Base-by-base conservation (phyloP, 2,888 invertebrate genomes). In the Notodromas monacha region DNA sequence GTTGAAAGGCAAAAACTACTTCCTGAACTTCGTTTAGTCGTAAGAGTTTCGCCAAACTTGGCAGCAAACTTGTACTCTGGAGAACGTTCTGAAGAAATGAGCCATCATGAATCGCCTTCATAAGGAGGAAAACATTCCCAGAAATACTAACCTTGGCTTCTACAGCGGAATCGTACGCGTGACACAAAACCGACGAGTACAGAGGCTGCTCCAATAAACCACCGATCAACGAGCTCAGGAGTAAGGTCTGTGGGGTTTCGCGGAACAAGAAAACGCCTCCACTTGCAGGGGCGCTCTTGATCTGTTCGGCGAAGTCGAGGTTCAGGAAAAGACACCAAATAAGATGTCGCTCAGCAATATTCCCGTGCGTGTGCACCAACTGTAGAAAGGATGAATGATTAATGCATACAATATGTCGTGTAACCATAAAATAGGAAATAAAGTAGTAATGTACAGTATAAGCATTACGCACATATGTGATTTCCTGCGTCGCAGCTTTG, bases 271-370 rank as follows among this genome's bases (percentile, higher is more conserved):
- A n/a, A n/a, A n/a, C n/a, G n/a, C n/a, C n/a, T n/a, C n/a, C n/a
- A n/a, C n/a, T n/a, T 41, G 40, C 31, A 38, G 39, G 34, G 40
- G 41, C 34, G 12, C 14, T 16, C 6, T 27, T 27, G 5, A 6
- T 6, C 6, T n/a, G 11, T 27, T 27, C 12, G 48, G 57, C 66
- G 59, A 76, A 70, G 51, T 77, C 68, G 49, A 79, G 67, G 45
- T 65, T 64, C 45, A 77, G 72, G 55, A 84, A 70, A 52, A 86
- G 65, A 58, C 74, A 74, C 61, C 74, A 76, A 60, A 81, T 65
- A 54, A 79, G 65, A 62, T 84, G 79, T 58, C 79, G 68, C 61
- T 84, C 81, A 57, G 81, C 81, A 65, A 84, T 81, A 58, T 76
- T 64, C 55, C 84, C 84, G 65, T 77, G 72, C 50, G 66, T 61